Evolutionary conservation across 2,113 vertebrate genomes (phyloP), one percentile per base, ranked within the genome.

Genomic region (Ictidomys tridecemlineatus): DNA sequence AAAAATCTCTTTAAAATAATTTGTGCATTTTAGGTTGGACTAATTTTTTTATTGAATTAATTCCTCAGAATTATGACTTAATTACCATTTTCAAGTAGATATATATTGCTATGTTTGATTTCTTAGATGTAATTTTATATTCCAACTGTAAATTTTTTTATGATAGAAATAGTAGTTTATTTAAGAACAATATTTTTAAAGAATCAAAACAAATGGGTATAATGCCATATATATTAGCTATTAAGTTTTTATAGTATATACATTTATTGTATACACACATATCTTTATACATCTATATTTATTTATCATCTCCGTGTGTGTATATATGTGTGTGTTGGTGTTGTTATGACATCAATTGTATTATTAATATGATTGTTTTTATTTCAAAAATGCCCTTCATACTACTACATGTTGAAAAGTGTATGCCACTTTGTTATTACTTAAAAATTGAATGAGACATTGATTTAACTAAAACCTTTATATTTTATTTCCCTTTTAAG

Each of bases 31-130:
- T 86, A 51, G 3, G 9, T 85, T 89, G 42, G 17, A 8, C 87
- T 84, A 82, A 82, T 63, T 88, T 97, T 92, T 92, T 77, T 69
- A 79, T n/a, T 94, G 30, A 2, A 72, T 69, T 85, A 70, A 84
- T 85, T 96, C 17, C 0, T 95, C 39, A 58, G 65, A 74, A 69
- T 1, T 51, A 56, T 76, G 82, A 67, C 73, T 70, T 80, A 30
- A 61, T 4, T 85, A 8, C 0, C 42, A 85, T 93, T 97, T 95
- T 83, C 37, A 84, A 78, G 17, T 76, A 14, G 11, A 1, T 32
- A 5, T 88, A 32, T 79, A 80, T 92, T 76, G 58, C 86, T 82
- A 48, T 17, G 7, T 61, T 65, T 87, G 16, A 2, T 89, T 93
- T 86, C 34, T 61, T 3, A 61, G 0, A 39, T 11, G 65, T 8